These are phyloP conservation scores for Chesias legatella DNA, from an alignment of 2,888 invertebrate species.

Conservation along the genomic window DNA sequence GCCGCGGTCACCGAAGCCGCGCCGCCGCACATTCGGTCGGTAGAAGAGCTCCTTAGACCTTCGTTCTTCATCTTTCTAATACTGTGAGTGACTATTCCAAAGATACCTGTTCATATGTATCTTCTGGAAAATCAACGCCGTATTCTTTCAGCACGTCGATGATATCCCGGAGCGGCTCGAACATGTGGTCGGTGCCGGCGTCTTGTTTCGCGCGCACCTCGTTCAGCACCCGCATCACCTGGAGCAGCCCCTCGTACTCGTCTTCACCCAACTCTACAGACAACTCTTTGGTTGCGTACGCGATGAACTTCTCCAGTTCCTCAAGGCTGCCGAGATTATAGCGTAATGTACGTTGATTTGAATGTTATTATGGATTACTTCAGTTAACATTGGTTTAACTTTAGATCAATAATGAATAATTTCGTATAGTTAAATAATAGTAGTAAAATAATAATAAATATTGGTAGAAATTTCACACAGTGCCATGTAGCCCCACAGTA, in stretches of 20 bases:
- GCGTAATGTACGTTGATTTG: not conserved
- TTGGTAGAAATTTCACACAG: too few species aligned
- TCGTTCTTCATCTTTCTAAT: too few species aligned
- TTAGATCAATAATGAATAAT: too few species aligned
- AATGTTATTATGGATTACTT: too few species aligned
- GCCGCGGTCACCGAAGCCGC: too few species aligned
- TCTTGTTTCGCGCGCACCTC: constrained; percentile 86
- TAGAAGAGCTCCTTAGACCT: too few species aligned
- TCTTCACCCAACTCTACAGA: constrained; percentile 87
- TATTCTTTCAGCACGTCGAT: constrained; percentile 92
- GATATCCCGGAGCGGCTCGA: constrained; percentile 92
- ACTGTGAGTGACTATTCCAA: too few species aligned
- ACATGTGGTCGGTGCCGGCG: constrained; percentile 89
- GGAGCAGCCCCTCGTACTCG: constrained; percentile 91
- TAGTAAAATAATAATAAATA: too few species aligned
- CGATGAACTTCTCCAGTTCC: constrained; percentile 89
- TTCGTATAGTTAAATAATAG: too few species aligned
- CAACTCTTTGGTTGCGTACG: constrained; percentile 86
- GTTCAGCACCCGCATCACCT: constrained; percentile 91
- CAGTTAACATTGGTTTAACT: too few species aligned
- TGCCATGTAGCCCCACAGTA: too few species aligned
- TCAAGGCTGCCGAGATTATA: constrained; percentile 77
- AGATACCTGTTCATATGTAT: constrained; percentile 84
- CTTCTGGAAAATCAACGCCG: constrained; percentile 92
- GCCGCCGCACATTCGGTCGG: too few species aligned